Base-by-base conservation (phyloP, 2,888 invertebrate species). In the Agriopis aurantiaria region DNA sequence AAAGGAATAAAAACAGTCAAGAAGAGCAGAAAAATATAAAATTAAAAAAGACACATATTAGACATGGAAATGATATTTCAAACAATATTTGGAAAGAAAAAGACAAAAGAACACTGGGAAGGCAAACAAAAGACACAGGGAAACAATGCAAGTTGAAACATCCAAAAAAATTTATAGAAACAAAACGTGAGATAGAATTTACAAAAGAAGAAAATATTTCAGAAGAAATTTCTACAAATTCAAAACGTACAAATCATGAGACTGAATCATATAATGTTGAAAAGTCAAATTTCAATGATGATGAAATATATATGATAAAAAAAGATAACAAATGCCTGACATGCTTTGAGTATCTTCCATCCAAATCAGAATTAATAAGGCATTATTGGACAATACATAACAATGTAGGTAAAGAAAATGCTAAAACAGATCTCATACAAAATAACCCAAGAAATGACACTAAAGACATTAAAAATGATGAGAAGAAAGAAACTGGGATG, bases 301-400 rank as follows among this genome's bases (percentile, higher is more conserved):
- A 11, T 41, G 14, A 40, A 40, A 49, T 49, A 17, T 40, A 41
- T 51, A 1, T 49, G 5, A 49, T 43, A 43, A 62, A 10, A 0
- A 14, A 51, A 3, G 40, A 56, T 0, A 55, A 60, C 8, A 82
- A 85, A 68, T 91, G 91, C 67, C 71, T 91, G 0, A 83, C 82
- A 3, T 91, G 91, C 72, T 83, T 85, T 17, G 69, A 77, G 56
- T 41, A 71, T 9, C 82, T 78, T 40, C 71, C 78, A 0, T 80
- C 84, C 8, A 80, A 85, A 41, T 53, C 59, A 3, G 78, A 80
- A 6, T 74, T 91, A n/a, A 64, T 82, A 41, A 77, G 77, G 70
- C 90, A 91, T 80, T 91, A 91, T 60, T 79, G 77, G 52, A 78
- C 78, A 43, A 71, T 70, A 9, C 73, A 75, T 45, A 67, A n/a